Evolutionary conservation across 2,113 vertebrate species (phyloP).

Genomic region (Lophotis ruficrista): DNA sequence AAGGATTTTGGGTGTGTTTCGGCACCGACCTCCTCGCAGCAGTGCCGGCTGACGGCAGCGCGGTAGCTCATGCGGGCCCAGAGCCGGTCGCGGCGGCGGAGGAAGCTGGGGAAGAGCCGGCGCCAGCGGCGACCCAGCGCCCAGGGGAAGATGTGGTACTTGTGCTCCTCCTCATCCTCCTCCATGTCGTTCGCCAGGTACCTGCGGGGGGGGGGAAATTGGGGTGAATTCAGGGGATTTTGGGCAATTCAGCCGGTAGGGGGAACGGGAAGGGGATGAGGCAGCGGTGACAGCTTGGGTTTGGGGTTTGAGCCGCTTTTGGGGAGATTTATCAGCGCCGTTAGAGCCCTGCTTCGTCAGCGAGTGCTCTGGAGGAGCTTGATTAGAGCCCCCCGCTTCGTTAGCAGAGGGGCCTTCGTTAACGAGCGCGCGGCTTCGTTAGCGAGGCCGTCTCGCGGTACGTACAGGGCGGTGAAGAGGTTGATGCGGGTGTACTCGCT

Average conservation of each 20-base stretch:
- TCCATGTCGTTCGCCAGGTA: conserved; percentile 77
- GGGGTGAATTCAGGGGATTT: neutral
- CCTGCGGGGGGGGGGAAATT: neutral
- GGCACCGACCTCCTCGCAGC: conserved; percentile 67
- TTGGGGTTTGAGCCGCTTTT: neutral
- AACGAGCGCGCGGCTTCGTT: neutral
- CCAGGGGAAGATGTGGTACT: conserved; percentile 70
- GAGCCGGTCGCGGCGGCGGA: conserved; percentile 41
- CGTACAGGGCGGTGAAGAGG: conserved; percentile 65
- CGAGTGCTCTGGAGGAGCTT: neutral
- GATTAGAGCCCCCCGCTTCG: no score
- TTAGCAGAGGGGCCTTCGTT: neutral
- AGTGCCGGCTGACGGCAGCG: conserved; percentile 47
- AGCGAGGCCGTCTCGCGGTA: neutral
- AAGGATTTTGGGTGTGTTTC: neutral
- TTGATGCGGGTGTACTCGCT: conserved; percentile 57
- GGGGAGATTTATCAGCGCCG: accelerated
- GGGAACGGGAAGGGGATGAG: accelerated
- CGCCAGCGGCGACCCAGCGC: conserved; percentile 52
- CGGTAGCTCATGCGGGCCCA: conserved; percentile 70
- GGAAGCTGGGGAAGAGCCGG: conserved; percentile 3
- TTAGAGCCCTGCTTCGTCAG: neutral
- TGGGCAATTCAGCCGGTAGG: neutral
- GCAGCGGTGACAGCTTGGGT: no score
- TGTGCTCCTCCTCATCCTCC: conserved; percentile 71